phyloP scores from a whole-genome alignment of 2,797 vertebrate species.

The Pseudochaenichthys georgianus region DNA sequence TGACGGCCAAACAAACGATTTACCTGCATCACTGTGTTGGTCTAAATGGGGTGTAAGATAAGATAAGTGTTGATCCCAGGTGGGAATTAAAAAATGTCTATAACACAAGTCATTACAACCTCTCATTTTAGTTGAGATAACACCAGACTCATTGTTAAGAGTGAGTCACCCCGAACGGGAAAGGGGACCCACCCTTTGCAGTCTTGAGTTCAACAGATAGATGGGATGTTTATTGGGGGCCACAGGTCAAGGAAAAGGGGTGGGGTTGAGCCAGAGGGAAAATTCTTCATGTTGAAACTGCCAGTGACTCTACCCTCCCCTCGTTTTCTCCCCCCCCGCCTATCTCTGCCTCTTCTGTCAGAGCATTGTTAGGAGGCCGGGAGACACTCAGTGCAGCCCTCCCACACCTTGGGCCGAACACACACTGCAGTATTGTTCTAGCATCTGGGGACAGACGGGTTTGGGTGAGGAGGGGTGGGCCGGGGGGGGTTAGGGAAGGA shows the following conservation, averaged over 20 bases:
- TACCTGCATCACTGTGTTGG: conserved; percentile 16
- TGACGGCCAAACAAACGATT: conserved; percentile 24
- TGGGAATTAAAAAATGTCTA: conserved; percentile 17
- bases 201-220: conserved; percentile 69
- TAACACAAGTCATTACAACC: conserved; percentile 14
- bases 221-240: conserved; percentile 79
- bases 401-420: conserved; percentile 89
- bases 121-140: conserved; percentile 41
- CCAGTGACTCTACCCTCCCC: conserved; percentile 47
- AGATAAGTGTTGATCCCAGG: conserved; percentile 29
- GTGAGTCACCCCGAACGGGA: conserved; percentile 42
- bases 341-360: conserved; percentile 67
- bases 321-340: conserved; percentile 11
- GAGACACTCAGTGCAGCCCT: conserved; percentile 81
- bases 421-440: conserved; percentile 88
- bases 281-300: conserved; percentile 77
- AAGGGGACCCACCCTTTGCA: conserved; percentile 55
- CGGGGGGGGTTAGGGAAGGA: conserved; percentile 31
- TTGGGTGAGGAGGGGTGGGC: conserved; percentile 45
- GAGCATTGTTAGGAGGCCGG: conserved; percentile 83
- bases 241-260: conserved; percentile 73
- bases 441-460: conserved; percentile 78
- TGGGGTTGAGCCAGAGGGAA: conserved; percentile 73
- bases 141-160: conserved; percentile 41
- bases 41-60: conserved; percentile 36